phyloP scores from a whole-genome alignment of 2,888 invertebrate genomes.

The Macaria liturata region DNA sequence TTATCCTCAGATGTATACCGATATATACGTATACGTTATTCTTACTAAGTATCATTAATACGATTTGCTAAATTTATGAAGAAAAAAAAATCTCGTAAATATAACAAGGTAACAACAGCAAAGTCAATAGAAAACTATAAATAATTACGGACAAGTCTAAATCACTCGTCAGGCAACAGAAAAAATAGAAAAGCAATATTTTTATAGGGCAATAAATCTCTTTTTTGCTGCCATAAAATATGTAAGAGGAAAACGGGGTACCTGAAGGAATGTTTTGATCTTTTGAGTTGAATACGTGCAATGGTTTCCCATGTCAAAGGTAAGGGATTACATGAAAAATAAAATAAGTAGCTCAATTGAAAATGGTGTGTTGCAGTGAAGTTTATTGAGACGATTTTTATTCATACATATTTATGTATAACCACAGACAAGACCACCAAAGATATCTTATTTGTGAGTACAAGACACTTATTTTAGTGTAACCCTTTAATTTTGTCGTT shows the following conservation, averaged over 20 bases:
- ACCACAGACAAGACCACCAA: too few species aligned
- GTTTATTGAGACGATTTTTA: too few species aligned
- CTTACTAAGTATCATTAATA: too few species aligned
- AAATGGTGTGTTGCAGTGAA: too few species aligned
- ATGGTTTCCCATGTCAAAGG: conserved; percentile 8
- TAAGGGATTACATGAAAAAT: background rate
- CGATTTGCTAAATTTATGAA: too few species aligned
- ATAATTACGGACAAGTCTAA: conserved; percentile 25
- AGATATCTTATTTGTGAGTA: too few species aligned
- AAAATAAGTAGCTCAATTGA: conserved; percentile 4
- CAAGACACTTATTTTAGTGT: too few species aligned
- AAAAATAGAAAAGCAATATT: conserved; percentile 29
- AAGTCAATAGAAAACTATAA: conserved; percentile 20
- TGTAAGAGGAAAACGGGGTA: conserved; percentile 30
- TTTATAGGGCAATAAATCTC: conserved; percentile 33
- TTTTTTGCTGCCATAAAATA: conserved; percentile 28
- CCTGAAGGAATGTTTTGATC: conserved; percentile 13
- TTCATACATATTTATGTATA: too few species aligned
- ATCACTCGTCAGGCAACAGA: conserved; percentile 25
- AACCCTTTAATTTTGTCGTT: too few species aligned
- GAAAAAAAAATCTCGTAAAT: too few species aligned
- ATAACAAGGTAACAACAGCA: background rate
- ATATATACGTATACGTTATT: too few species aligned
- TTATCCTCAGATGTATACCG: too few species aligned
- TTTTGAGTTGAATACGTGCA: conserved; percentile 10